Evolutionary conservation across 2,888 invertebrate species (phyloP).

Genomic region (Leucophora obtusa): DNA sequence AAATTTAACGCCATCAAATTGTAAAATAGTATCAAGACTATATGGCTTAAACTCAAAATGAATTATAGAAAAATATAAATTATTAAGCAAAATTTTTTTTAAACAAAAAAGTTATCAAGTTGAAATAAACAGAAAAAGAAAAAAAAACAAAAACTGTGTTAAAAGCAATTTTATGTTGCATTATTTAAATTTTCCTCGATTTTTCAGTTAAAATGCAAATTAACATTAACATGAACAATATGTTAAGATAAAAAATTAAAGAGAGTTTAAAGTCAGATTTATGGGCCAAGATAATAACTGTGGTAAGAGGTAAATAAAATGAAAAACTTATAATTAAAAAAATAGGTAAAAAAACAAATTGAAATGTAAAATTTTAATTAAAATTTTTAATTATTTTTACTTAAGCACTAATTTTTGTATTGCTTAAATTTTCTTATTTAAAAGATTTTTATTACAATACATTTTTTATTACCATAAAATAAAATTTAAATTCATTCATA

Average conservation of each 20-base stretch:
- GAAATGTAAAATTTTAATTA: no score
- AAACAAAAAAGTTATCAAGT: slow-evolving; percentile 28
- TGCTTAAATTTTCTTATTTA: no score
- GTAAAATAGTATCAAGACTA: slow-evolving; percentile 24
- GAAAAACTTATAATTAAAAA: not conserved
- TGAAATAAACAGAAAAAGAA: slow-evolving; percentile 24
- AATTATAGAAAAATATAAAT: slow-evolving; percentile 65
- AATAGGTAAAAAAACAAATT: not conserved
- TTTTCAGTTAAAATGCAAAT: slow-evolving; percentile 57
- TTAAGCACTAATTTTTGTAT: no score
- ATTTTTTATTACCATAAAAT: no score
- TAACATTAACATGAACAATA: slow-evolving; percentile 58
- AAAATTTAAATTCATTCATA: no score
- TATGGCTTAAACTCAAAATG: slow-evolving; percentile 38
- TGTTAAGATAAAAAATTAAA: slow-evolving; percentile 56
- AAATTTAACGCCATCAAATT: slow-evolving; percentile 64
- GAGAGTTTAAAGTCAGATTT: slow-evolving; percentile 58
- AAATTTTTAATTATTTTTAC: no score
- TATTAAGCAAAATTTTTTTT: slow-evolving; percentile 26
- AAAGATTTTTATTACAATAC: no score
- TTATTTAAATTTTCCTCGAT: slow-evolving; percentile 56
- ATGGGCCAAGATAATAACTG: slow-evolving; percentile 52
- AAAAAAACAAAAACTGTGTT: slow-evolving; percentile 50
- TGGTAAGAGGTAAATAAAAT: not conserved
- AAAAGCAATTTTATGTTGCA: slow-evolving; percentile 64